These are phyloP conservation scores for Heliconius ethilla DNA, from an alignment of 2,888 invertebrate species.

Conservation along the genomic window DNA sequence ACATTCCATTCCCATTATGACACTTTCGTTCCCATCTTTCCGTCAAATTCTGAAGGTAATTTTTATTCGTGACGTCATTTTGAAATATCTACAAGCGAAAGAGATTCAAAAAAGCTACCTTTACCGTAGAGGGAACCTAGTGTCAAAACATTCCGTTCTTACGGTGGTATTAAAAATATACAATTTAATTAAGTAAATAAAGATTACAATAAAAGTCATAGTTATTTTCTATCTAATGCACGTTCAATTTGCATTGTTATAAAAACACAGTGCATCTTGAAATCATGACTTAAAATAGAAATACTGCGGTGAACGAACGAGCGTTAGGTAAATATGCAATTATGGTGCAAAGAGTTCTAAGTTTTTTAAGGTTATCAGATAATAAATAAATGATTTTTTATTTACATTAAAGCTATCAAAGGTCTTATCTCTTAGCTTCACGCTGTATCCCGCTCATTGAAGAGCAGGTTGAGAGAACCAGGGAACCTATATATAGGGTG, in stretches of 20 bases:
- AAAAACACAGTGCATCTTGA: conserved; percentile 3
- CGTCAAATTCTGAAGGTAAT: too few relatives aligned
- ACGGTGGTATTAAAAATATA: too few relatives aligned
- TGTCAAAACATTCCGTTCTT: too few relatives aligned
- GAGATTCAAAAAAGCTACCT: too few relatives aligned
- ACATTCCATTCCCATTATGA: too few relatives aligned
- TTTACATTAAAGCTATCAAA: too few relatives aligned
- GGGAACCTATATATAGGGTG: not conserved
- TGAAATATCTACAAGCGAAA: too few relatives aligned
- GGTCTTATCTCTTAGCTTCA: not conserved
- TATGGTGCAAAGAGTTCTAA: not conserved
- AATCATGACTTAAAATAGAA: conserved; percentile 12
- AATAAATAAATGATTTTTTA: too few relatives aligned
- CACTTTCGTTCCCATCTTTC: too few relatives aligned
- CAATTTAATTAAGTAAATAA: too few relatives aligned
- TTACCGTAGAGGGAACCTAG: too few relatives aligned
- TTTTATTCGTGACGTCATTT: too few relatives aligned
- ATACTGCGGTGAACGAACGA: not conserved
- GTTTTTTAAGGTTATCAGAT: not conserved
- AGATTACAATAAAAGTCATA: not conserved
- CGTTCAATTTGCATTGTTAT: not conserved
- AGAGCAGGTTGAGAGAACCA: not conserved
- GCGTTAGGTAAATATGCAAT: not conserved
- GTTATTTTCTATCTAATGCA: not conserved
- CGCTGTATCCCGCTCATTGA: not conserved